A percentile compares a stretch with the other conserved stretches of the same genome.
phyloP scores from a whole-genome alignment of 2,113 vertebrate genomes.

The Atlantisia rogersi region DNA sequence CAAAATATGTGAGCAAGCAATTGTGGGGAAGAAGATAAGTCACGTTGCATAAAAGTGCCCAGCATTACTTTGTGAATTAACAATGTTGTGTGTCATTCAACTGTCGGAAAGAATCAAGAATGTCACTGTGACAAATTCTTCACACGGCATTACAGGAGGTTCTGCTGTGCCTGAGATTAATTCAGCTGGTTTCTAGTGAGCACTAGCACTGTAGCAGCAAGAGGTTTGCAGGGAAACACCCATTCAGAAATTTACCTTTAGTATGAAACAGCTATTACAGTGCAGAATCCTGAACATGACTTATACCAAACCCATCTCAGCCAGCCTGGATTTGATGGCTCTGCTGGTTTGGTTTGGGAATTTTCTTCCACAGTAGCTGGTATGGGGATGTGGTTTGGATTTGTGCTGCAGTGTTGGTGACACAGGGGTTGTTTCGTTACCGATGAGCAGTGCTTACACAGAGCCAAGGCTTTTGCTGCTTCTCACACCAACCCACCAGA shows the following conservation, averaged over 20 bases:
- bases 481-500: no score
- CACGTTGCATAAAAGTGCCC: slow-evolving; percentile 26
- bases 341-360: no score
- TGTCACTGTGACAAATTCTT: slow-evolving; percentile 3
- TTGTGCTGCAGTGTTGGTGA: no score
- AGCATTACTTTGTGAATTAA: slow-evolving; percentile 32
- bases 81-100: slow-evolving; percentile 26
- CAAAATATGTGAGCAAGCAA: slow-evolving; percentile 24
- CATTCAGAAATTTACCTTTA: background rate
- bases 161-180: slow-evolving; percentile 2
- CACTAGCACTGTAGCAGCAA: background rate
- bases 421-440: no score
- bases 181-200: background rate
- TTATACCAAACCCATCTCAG: background rate
- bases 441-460: no score
- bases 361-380: no score
- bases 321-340: background rate
- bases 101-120: slow-evolving; percentile 31
- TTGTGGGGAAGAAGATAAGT: slow-evolving; percentile 29
- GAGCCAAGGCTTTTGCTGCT: no score
- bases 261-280: background rate
- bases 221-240: background rate
- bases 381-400: no score
- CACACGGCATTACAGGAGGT: background rate
- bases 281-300: background rate